Evolutionary conservation across 2,797 vertebrate species (phyloP).

Genomic region (Phrynocephalus guinanensis): DNA sequence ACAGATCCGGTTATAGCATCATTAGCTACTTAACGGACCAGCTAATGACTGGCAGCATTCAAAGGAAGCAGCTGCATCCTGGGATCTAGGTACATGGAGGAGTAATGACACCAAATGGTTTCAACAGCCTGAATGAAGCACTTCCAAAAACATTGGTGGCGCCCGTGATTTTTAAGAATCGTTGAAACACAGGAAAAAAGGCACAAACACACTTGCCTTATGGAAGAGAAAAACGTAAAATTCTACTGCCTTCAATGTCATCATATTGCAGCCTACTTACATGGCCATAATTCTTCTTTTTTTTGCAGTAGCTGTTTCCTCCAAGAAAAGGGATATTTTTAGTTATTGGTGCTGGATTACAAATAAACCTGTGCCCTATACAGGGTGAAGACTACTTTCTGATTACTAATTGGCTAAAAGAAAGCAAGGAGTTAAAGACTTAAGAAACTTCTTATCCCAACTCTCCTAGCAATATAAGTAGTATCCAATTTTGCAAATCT

Average conservation of each 20-base stretch:
- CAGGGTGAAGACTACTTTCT: neutral
- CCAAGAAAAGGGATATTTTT: neutral
- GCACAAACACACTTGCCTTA: constrained; percentile 54
- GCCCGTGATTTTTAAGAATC: constrained; percentile 43
- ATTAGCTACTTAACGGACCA: constrained; percentile 87
- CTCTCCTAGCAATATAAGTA: constrained; percentile 26
- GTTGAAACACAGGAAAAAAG: neutral
- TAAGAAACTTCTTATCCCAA: neutral
- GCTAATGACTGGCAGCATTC: constrained; percentile 80
- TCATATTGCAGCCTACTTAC: neutral
- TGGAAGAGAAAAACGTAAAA: neutral
- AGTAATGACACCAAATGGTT: constrained; percentile 70
- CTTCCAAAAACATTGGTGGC: constrained; percentile 37
- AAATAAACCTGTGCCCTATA: neutral
- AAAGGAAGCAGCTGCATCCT: constrained; percentile 72
- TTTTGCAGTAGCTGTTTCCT: neutral
- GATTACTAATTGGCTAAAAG: neutral
- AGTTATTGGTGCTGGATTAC: neutral
- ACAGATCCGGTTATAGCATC: constrained; percentile 78
- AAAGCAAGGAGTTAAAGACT: constrained; percentile 16
- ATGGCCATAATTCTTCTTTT: neutral
- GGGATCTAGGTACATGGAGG: constrained; percentile 64
- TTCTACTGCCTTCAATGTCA: no score
- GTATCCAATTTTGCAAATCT: constrained; percentile 21
- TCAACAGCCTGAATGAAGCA: constrained; percentile 40